Base-by-base conservation (phyloP, 2,888 invertebrate species). In the Allophyes oxyacanthae region DNA sequence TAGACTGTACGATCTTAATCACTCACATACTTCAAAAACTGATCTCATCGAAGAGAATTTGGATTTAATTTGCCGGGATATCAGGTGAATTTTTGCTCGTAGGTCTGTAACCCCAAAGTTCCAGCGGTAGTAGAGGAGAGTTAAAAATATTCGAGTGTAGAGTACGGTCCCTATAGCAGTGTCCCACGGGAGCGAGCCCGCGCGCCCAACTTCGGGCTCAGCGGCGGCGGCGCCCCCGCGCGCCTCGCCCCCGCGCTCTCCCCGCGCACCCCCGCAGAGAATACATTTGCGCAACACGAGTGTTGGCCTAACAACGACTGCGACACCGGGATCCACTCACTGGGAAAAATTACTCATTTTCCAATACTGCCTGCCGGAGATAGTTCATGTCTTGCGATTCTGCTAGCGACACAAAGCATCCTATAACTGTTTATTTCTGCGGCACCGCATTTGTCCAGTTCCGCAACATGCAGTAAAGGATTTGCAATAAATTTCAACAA, bases 251-350 rank as follows among this genome's bases (percentile, higher is more conserved):
- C 79, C 53, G 42, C 57, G 50, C 55, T 25, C 54, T 38, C 81
- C 81, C 75, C 83, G 81, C 81, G 71, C 76, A 64, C 88, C 86
- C 87, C 92, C 91, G 86, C 85, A 79, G 91, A 92, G 93, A 92
- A 92, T 92, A 94, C 93, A 93, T 93, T 93, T 92, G 92, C 93
- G 93, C 92, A 90, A 91, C 90, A 91, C 88, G 89, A 89, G 91
- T 86, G 90, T 85, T 90, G 89, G 86, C 88, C 91, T 90, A 90
- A 91, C 92, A 91, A 87, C 90, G 87, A 88, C 86, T 90, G 90
- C 91, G 90, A 92, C 91, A 89, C 83, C 86, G 84, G 77, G 78
- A 86, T 83, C 83, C 85, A 83, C 84, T 87, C 84, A 82, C 83
- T 86, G 83, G 81, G 84, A 91, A 92, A 91, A 92, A 92, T 88